Conservation (phyloP, 2,888 invertebrate genomes). For the Nomada hirtipes region DNA sequence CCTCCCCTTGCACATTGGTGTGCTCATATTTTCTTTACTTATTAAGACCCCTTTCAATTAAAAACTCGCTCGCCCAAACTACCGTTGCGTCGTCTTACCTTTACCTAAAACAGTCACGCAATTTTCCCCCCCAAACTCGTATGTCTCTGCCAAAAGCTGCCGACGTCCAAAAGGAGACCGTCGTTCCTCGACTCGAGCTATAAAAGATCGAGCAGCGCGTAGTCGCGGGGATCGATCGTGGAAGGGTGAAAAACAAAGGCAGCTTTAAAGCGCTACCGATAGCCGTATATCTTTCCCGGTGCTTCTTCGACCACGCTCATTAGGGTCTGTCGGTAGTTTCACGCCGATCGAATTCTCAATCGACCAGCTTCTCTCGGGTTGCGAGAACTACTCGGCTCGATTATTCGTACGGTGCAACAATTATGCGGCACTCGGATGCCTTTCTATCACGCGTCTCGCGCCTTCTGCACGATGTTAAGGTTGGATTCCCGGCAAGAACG, state of each 20-base stretch:
- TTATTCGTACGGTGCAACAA: constrained; percentile 33
- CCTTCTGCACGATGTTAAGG: constrained; percentile 10
- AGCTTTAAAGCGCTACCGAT: constrained; percentile 34
- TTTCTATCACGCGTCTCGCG: neutral
- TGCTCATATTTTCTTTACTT: no score
- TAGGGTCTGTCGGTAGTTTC: constrained; percentile 55
- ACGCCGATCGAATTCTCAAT: constrained; percentile 58
- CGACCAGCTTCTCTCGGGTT: constrained; percentile 19
- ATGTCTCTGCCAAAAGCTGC: neutral
- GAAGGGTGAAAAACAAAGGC: constrained; percentile 33
- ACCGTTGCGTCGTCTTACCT: no score
- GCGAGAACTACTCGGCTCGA: constrained; percentile 34
- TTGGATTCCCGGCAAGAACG: constrained; percentile 27
- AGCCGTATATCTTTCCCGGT: constrained; percentile 17
- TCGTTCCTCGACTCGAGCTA: neutral
- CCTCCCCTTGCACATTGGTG: no score
- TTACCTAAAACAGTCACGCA: no score
- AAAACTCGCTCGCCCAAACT: no score
- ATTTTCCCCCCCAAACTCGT: neutral
- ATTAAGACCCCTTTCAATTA: no score
- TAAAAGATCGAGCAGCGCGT: neutral
- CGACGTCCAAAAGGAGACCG: neutral
- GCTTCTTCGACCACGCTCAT: constrained; percentile 42
- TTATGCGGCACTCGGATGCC: constrained; percentile 23
- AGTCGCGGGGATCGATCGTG: neutral